A percentile compares a stretch with the other conserved stretches of the same genome.
phyloP scores from a whole-genome alignment of 1,140 invertebrate species.

The Halotydeus destructor region DNA sequence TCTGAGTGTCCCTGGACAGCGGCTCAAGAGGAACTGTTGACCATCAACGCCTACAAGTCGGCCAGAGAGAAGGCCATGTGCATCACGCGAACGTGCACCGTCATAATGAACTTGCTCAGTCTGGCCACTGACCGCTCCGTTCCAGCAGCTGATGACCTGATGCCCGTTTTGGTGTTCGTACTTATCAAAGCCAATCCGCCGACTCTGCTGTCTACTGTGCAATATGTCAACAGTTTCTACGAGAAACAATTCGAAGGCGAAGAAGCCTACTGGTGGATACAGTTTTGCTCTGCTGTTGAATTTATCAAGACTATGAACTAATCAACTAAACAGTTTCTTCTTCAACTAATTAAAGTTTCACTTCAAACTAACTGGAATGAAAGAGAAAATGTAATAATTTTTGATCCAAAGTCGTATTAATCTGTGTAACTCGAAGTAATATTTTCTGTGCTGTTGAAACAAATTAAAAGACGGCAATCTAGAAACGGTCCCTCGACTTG shows the following conservation, averaged over 20 bases:
- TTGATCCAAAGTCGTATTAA: no score
- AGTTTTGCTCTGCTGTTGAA: slow-evolving; percentile 85
- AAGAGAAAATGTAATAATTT: no score
- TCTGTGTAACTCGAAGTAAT: no score
- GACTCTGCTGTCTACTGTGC: slow-evolving; percentile 79
- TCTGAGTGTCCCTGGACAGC: slow-evolving; percentile 92
- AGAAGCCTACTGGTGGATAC: slow-evolving; percentile 95
- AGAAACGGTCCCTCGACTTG: no score
- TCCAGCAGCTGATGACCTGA: slow-evolving; percentile 90
- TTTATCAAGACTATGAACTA: slow-evolving; percentile 97
- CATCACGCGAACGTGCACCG: slow-evolving; percentile 59
- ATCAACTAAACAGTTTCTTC: slow-evolving; percentile 1
- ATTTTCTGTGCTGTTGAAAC: no score
- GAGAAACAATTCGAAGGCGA: slow-evolving; percentile 61
- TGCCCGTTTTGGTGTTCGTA: slow-evolving; percentile 87
- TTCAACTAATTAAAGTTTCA: no score
- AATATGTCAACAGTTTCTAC: slow-evolving; percentile 86
- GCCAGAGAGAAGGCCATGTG: slow-evolving; percentile 80
- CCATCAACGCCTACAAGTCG: slow-evolving; percentile 81
- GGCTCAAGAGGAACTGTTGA: slow-evolving; percentile 74
- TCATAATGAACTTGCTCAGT: slow-evolving; percentile 71
- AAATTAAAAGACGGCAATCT: no score
- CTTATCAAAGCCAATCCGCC: slow-evolving; percentile 91
- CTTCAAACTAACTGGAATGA: no score
- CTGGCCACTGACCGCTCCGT: slow-evolving; percentile 51